Base-by-base conservation (phyloP, 1,140 invertebrate genomes). In the Aphelenchoides fujianensis region DNA sequence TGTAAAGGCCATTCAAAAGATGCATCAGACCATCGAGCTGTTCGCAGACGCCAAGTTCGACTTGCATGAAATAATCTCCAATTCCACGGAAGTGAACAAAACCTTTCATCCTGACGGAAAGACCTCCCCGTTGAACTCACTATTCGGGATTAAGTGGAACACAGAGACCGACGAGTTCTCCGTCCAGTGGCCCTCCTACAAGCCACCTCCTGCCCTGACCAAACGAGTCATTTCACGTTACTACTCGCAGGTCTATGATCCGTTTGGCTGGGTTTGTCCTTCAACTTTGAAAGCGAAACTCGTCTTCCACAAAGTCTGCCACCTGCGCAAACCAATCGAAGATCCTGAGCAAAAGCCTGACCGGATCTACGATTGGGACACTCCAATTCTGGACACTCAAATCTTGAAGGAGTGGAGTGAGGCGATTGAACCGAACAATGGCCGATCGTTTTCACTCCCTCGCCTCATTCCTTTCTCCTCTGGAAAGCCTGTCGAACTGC, bases 261-360 rank as follows among this genome's bases (percentile, higher is more conserved):
- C 57, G 41, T 48, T 48, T 23, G 9, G 9, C 57, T 7, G 19
- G 7, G 57, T 7, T 59, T 59, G 9, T 59, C 57, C 9, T 59
- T 19, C 57, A 59, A 16, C 57, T 59, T 59, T 59, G 57, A 19
- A 59, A 59, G 57, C 57, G 9, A 59, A 59, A 59, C 19, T 9
- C 57, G 9, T 59, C 19, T 27, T 59, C 57, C 57, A 59, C 9
- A 7, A 19, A 27, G 9, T 59, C 9, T 59, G 57, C 9, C 57
- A 59, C n/a, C n/a, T n/a, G n/a, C 9, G 9, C 9, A 59, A 27
- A 7, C 7, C 9, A 59, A 59, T 16, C 41, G 41, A 48, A 48
- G 23, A 48, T n/a, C n/a, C 41, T 48, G 23, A 48, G 12, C 12
- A 48, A 12, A 48, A 48, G 23, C 41, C 41, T 12, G 23, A 23